Evolutionary conservation across 92 coral and sea anemone genomes (phyloP), one percentile per base, ranked within the genome.

Genomic region (Porites evermanni): DNA sequence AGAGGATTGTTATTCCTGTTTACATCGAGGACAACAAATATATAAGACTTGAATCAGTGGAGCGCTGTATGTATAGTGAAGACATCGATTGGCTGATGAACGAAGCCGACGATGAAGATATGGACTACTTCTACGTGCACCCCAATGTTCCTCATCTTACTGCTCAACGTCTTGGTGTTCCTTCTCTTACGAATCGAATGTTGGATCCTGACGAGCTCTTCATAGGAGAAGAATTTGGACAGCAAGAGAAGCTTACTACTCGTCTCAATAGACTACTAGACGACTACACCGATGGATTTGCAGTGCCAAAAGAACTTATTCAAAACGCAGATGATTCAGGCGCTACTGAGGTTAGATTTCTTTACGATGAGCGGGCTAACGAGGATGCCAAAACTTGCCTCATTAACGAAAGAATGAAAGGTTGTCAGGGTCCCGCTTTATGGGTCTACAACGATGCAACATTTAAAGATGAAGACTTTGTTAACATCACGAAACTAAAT

Each of bases 301-400:
- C 95, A 18, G 95, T 95, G 53, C 93, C 94, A n/a, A 95, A 95
- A 61, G 98, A 95, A 84, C 93, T 95, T 0, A 90, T 94, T 76
- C 98, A 94, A 64, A 94, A 94, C 70, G 98, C 98, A 4, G 98
- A 94, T 64, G 98, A 94, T 81, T 94, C 98, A 8, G 94, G 95
- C 21, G 98, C 98, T 38, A 92, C 94, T 7, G 95, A 93, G 38
- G 95, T 93, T 47, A 81, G 76, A 18, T 87, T 95, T 66, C 71
- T 95, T 77, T 92, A 93, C 59, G 98, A 95, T 19, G 94, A 94
- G 82, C 87, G 98, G 32, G 66, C 82, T 14, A 93, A 93, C 63
- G 94, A 91, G 58, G 87, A 90, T 78, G 91, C 89, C 17, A 93
- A 77, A 84, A 82, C 92, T 1, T 72, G 87, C 14, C 88, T 95